Evolutionary conservation across 1,140 invertebrate genomes (phyloP).

Genomic region (Drosophila littoralis): DNA sequence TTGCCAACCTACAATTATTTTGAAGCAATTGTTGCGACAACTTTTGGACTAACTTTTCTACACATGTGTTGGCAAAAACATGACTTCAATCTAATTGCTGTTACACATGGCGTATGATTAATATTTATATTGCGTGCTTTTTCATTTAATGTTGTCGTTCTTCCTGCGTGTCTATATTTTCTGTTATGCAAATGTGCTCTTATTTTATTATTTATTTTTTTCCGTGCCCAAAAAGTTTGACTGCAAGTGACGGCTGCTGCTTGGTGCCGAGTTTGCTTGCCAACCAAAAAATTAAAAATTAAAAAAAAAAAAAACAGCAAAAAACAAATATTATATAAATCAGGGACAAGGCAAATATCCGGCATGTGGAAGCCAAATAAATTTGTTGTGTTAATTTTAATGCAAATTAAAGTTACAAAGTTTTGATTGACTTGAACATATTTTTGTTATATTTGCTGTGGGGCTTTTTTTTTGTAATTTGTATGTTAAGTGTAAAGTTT

Average conservation of each 20-base stretch:
- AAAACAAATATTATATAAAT: constrained; percentile 15
- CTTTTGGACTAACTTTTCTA: constrained; percentile 5
- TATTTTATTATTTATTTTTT: constrained; percentile 1
- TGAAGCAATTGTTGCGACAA: background rate
- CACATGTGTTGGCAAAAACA: constrained; percentile 8
- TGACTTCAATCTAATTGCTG: constrained; percentile 44
- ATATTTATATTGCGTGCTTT: constrained; percentile 74
- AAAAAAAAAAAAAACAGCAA: background rate
- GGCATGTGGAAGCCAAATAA: constrained; percentile 15
- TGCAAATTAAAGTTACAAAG: constrained; percentile 77
- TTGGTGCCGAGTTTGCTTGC: background rate
- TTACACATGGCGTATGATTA: constrained; percentile 77
- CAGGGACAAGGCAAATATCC: background rate
- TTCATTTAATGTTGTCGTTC: constrained; percentile 56
- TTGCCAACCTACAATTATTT: background rate
- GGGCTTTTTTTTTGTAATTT: background rate
- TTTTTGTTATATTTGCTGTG: constrained; percentile 10
- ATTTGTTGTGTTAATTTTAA: constrained; percentile 59
- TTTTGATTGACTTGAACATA: constrained; percentile 59
- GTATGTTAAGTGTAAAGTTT: constrained; percentile 22
- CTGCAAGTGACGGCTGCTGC: constrained; percentile 13
- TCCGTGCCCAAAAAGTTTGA: constrained; percentile 35
- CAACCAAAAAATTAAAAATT: background rate
- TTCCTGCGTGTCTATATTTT: constrained; percentile 54
- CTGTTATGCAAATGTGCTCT: constrained; percentile 66